Base-by-base conservation (phyloP, 2,888 invertebrate species). In the Watsonalla binaria region DNA sequence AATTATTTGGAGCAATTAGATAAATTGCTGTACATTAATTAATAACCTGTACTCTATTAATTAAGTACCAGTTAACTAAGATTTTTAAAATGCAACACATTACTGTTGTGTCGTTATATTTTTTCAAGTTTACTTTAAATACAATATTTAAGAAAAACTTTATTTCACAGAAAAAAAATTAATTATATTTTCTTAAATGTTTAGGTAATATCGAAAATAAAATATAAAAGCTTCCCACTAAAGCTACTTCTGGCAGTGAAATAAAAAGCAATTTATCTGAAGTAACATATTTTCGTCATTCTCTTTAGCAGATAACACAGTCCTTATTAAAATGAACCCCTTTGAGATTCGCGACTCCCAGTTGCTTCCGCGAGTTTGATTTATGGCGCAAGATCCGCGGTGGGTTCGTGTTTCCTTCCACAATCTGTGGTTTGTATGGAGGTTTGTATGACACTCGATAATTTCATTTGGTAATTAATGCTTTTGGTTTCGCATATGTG, bases 281-380 rank as follows among this genome's bases (percentile, higher is more conserved):
- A 49, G 15, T 13, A 49, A 6, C 49, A 49, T 9, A 39, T 49
- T 48, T 37, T 49, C 11, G 42, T 42, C 42, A 11, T 49, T 37
- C 14, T 11, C 14, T 37, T 39, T 14, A 49, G 37, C 37, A 49
- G 49, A 39, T 48, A 33, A 48, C 37, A 37, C 37, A 49, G 37
- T 62, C 62, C 70, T 66, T 74, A 80, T 80, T 77, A 75, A 74
- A 79, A 76, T 73, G 70, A 77, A 75, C 78, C 82, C 80, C 49
- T 76, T 80, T 76, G 70, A 74, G 63, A 65, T 71, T 35, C 15
- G 66, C 62, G 65, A 64, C 64, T 63, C 65, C 11, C 33, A 45
- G 79, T 62, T 80, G 80, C 73, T 79, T 81, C 82, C 81, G 81
- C 61, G 67, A 60, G 54, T 68, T 78, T 85, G 84, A 85, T 85